Conservation (phyloP, 2,888 invertebrate genomes). For the Deilephila porcellus region DNA sequence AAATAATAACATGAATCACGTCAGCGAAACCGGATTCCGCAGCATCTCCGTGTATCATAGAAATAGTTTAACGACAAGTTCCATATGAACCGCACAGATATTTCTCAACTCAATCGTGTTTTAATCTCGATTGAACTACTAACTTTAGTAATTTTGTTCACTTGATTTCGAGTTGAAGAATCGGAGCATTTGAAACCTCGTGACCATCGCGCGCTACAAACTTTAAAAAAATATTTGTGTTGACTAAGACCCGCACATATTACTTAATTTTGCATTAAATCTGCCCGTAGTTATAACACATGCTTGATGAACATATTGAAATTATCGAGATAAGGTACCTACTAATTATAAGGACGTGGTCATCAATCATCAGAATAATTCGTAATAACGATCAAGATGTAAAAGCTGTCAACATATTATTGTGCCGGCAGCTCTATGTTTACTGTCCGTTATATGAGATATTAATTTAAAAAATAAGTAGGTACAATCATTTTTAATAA, state of each 20-base stretch:
- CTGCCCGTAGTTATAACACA: neutral
- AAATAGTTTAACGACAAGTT: no score
- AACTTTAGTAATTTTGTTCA: neutral
- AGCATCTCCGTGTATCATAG: no score
- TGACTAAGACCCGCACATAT: neutral
- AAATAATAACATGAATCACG: no score
- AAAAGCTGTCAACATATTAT: constrained; percentile 30
- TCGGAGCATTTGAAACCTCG: neutral
- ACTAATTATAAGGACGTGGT: constrained; percentile 16
- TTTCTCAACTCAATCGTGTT: neutral
- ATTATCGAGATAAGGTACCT: neutral
- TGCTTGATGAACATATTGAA: neutral
- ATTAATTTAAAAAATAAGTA: neutral
- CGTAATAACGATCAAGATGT: neutral
- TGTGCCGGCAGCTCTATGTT: neutral
- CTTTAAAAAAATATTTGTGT: no score
- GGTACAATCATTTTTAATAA: no score
- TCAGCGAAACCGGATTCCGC: no score
- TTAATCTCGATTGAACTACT: neutral
- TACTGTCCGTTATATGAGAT: neutral
- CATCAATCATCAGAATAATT: constrained; percentile 17
- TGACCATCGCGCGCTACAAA: neutral
- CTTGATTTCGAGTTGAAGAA: neutral
- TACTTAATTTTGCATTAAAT: neutral
- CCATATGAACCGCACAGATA: no score